Evolutionary conservation across 1,140 invertebrate species (phyloP).

Genomic region (Meloidogyne hapla): DNA sequence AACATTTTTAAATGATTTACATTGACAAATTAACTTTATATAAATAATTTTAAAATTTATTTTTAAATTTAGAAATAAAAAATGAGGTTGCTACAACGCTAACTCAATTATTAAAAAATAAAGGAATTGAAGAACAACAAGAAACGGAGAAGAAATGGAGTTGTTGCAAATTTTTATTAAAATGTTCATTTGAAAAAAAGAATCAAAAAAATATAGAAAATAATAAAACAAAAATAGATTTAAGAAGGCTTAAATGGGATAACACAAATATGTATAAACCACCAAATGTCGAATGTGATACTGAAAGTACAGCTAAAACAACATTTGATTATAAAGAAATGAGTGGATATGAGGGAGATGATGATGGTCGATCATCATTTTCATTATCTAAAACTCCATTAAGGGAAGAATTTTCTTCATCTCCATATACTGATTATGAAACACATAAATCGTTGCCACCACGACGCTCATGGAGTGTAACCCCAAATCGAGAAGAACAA

Average conservation of each 20-base stretch:
- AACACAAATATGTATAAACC: not conserved
- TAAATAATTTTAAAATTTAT: no score
- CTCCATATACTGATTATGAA: not conserved
- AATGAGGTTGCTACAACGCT: not conserved
- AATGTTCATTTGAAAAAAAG: not conserved
- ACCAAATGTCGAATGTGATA: not conserved
- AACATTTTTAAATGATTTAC: no score
- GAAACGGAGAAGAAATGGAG: not conserved
- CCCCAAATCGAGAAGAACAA: not conserved
- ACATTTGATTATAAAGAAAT: not conserved
- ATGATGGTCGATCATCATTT: not conserved
- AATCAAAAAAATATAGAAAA: not conserved
- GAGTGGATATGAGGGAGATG: conserved; percentile 1
- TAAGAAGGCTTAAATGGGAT: not conserved
- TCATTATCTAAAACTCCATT: not conserved
- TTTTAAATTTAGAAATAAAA: not conserved
- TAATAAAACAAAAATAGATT: conserved; percentile 3
- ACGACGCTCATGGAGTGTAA: not conserved
- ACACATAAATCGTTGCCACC: not conserved
- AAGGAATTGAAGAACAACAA: not conserved
- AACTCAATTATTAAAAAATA: not conserved
- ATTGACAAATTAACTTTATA: no score
- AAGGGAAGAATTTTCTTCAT: not conserved
- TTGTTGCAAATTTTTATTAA: not conserved
- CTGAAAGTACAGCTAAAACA: not conserved